Conservation (phyloP, 2,888 invertebrate genomes). For the Ectemnius continuus region DNA sequence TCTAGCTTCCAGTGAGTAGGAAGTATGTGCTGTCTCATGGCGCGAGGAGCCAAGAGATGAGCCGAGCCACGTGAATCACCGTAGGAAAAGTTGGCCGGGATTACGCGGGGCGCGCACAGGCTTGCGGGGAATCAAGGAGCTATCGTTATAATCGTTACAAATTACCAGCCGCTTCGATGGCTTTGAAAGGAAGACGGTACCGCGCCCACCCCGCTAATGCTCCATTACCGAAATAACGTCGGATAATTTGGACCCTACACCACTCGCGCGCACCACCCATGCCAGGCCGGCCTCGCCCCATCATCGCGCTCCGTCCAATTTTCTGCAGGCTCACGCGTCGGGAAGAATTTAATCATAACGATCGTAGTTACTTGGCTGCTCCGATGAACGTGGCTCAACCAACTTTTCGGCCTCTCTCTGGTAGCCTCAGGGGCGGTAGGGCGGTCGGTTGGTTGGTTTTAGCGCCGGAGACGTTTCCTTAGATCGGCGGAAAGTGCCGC, state of each 20-base stretch:
- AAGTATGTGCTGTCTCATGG: conserved; percentile 23
- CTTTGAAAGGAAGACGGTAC: conserved; percentile 8
- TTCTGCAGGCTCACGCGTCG: no score
- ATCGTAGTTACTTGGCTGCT: no score
- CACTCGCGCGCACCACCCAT: not conserved
- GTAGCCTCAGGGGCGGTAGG: no score
- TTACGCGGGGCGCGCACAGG: conserved; percentile 6
- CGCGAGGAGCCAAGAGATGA: not conserved
- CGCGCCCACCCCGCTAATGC: not conserved
- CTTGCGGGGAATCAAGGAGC: conserved; percentile 13
- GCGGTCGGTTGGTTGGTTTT: no score
- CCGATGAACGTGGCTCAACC: no score
- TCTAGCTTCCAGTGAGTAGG: not conserved
- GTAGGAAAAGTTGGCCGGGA: not conserved
- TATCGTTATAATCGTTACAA: conserved; percentile 40
- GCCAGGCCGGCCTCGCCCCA: conserved; percentile 12
- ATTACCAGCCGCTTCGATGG: conserved; percentile 24
- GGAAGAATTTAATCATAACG: no score
- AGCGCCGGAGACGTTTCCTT: no score
- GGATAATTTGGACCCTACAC: conserved; percentile 15
- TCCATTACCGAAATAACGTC: conserved; percentile 10
- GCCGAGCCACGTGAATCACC: conserved; percentile 24
- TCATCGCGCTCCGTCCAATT: conserved; percentile 10
- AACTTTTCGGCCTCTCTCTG: no score
- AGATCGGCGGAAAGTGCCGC: no score